Percentiles rank a stretch among this genome's conserved stretches.
phyloP scores from a whole-genome alignment of 2,797 vertebrate genomes.

The Cyclura pinguis region DNA sequence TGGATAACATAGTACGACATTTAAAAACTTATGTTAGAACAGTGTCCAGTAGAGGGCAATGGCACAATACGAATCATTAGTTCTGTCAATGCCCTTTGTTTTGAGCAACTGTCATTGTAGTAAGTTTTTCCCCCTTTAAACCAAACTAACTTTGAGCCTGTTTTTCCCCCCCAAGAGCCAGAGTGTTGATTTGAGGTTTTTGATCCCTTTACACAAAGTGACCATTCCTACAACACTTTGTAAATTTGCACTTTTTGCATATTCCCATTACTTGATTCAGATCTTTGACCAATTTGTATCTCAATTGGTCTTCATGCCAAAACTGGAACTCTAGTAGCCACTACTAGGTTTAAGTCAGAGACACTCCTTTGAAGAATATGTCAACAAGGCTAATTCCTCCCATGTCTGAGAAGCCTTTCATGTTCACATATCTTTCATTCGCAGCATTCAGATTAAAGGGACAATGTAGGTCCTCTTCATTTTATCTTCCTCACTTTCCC shows the following conservation, averaged over 20 bases:
- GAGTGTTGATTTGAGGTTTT: conserved; percentile 33
- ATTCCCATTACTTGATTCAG: conserved; percentile 33
- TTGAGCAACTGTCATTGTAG: not conserved
- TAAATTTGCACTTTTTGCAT: not conserved
- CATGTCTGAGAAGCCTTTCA: no score
- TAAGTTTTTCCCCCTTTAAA: not conserved
- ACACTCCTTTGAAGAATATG: no score
- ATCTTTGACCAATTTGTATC: conserved; percentile 33
- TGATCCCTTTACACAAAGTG: conserved; percentile 44
- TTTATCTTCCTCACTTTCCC: no score
- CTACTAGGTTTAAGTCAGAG: not conserved
- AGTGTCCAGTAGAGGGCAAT: conserved; percentile 37
- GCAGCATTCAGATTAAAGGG: no score
- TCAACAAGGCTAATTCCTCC: no score
- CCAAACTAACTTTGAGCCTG: not conserved
- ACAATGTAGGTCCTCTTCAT: no score
- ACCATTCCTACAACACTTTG: conserved; percentile 24
- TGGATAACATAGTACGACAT: not conserved
- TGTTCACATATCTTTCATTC: no score
- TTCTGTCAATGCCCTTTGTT: not conserved
- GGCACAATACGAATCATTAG: conserved; percentile 25
- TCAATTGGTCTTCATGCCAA: conserved; percentile 35
- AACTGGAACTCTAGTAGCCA: not conserved
- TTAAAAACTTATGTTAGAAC: not conserved
- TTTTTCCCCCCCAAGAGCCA: not conserved